Evolutionary conservation across 2,113 vertebrate genomes (phyloP), one percentile per base, ranked within the genome.

Genomic region (Phalacrocorax aristotelis): DNA sequence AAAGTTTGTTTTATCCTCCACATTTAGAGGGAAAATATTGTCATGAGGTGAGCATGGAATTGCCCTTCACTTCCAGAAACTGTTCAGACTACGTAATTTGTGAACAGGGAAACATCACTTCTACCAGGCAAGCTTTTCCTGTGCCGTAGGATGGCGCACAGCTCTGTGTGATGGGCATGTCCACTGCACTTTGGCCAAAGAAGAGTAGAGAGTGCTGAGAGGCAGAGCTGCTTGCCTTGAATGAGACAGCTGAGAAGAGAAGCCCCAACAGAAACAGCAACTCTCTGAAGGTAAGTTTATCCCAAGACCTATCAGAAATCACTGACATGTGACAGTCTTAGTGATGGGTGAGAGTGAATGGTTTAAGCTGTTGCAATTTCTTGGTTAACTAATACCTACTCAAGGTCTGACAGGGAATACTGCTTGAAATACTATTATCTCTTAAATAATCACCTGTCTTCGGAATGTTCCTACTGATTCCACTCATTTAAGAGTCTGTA

Each of bases 131-230:
- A 48, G 15, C 1, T 61, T 51, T 29, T 70, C 15, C 13, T 36
- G 0, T 48, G 30, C 11, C n/a, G 9, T 21, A 58, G 38, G 26
- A n/a, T 58, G 26, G 9, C 29, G 70, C 51, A 48, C 13, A 44
- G 9, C 2, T 8, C 7, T 38, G 22, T 85, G 32, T 48, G 51
- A 48, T 21, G 23, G 30, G 3, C 42, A 34, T 26, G 20, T 32
- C 36, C 30, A 52, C 26, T 30, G 23, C 26, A n/a, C 0, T 0
- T 5, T 32, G 26, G 22, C 34, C 20, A 32, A 66, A 75, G 13
- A 11, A 30, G 3, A 15, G 21, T 22, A 42, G 22, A 23, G 11
- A 49, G 52, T 10, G 10, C 26, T 71, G 11, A 4, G 0, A 71
- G 29, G n/a, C 27, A 81, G 5, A 5, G 11, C 27, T 46, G 11